Base-by-base conservation (phyloP, 1,140 invertebrate genomes). In the Sycophaga agraensis region DNA sequence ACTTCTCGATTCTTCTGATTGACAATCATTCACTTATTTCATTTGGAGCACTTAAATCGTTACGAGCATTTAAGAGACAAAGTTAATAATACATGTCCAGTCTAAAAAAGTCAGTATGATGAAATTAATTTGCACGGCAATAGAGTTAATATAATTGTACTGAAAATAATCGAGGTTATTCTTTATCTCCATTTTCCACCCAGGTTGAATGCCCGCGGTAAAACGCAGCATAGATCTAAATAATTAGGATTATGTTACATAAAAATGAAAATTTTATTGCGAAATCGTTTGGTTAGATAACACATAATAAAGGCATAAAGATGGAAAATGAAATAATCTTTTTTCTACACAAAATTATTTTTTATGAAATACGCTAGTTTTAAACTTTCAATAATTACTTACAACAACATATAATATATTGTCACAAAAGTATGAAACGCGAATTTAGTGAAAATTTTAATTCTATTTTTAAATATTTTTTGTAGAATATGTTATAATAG, bases 101-200 rank as follows among this genome's bases (percentile, higher is more conserved):
- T 19, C n/a, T n/a, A n/a, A n/a, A 26, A 28, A 56, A 45, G 26
- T n/a, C 21, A 34, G 12, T 16, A 28, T 21, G 14, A 56, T 21
- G 28, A 14, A 46, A 46, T 46, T 4, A 46, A 24, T 34, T 31
- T 34, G 11, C 31, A 43, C 12, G 31, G n/a, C 45, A 34, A 34
- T 31, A 8, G 11, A 17, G 22, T 34, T 24, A n/a, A n/a, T 34
- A 34, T 31, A 21, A 11, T 45, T 1, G 3, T 17, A 46, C 28
- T 46, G n/a, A n/a, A n/a, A n/a, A 37, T 46, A 37, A 46, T 57
- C 9, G 8, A 46, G 37, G 42, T 46, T 57, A 46, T 43, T 19
- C 45, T 16, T 26, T 43, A n/a, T n/a, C n/a, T n/a, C n/a, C n/a
- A n/a, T n/a, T 28, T 57, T 24, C 11, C 12, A 11, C 12, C 16